Evolutionary conservation across 2,888 invertebrate genomes (phyloP).

Genomic region (Chrysolina haemoptera): DNA sequence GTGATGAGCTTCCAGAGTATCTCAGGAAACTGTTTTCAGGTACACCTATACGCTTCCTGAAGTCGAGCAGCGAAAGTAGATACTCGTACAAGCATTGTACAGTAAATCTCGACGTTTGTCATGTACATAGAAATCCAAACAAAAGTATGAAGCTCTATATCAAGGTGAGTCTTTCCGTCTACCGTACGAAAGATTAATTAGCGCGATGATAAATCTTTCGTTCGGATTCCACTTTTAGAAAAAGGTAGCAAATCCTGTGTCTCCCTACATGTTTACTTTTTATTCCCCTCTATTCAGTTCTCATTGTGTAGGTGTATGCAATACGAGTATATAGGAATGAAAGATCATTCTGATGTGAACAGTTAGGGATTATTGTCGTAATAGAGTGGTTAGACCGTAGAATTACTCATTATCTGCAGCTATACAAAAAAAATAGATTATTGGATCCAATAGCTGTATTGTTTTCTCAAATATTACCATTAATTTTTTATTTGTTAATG

Average conservation of each 20-base stretch:
- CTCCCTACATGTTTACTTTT: neutral
- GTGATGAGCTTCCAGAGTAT: conserved; percentile 22
- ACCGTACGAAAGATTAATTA: conserved; percentile 42
- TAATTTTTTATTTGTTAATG: no score
- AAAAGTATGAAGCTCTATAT: conserved; percentile 59
- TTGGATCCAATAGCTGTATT: no score
- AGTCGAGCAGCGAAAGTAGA: conserved; percentile 30
- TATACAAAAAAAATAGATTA: no score
- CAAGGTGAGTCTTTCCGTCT: conserved; percentile 54
- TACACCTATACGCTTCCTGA: conserved; percentile 28
- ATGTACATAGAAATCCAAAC: conserved; percentile 58
- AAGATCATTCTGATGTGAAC: no score
- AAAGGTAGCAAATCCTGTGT: conserved; percentile 29
- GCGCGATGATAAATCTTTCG: conserved; percentile 36
- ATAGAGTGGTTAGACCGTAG: no score
- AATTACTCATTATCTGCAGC: no score
- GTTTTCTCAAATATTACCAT: no score
- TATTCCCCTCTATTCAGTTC: conserved; percentile 25
- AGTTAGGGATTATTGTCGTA: no score
- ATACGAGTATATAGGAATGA: no score
- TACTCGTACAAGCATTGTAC: conserved; percentile 44
- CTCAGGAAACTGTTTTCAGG: conserved; percentile 28
- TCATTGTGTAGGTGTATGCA: no score
- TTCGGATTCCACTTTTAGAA: conserved; percentile 24
- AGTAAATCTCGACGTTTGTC: conserved; percentile 58